These are phyloP conservation scores for Geopemphigus sp. DNA, from an alignment of 1,140 invertebrate genomes.

Conservation along the genomic window DNA sequence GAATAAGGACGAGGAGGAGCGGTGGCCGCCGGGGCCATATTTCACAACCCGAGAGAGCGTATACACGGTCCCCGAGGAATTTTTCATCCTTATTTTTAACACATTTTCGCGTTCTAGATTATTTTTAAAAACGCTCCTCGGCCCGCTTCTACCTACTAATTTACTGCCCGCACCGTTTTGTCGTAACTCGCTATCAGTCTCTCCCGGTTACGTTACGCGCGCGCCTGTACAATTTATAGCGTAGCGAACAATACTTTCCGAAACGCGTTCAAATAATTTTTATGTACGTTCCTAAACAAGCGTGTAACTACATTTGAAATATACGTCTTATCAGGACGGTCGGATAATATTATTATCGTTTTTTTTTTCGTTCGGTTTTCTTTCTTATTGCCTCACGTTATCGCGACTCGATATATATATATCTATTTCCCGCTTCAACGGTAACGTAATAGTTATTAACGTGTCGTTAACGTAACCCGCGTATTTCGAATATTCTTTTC, in stretches of 20 bases:
- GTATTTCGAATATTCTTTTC: no score
- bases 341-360: no score
- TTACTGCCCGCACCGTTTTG: conserved; percentile 8
- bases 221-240: neutral
- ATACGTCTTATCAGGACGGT: no score
- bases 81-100: conserved; percentile 42
- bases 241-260: neutral
- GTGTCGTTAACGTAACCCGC: no score
- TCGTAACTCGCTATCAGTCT: conserved; percentile 4
- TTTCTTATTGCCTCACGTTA: no score
- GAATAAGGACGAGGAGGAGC: conserved; percentile 1
- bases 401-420: no score
- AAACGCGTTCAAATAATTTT: no score
- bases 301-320: no score
- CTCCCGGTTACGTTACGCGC: neutral
- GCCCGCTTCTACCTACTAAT: neutral
- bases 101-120: conserved; percentile 45
- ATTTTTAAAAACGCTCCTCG: conserved; percentile 27
- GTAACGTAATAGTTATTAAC: no score
- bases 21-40: conserved; percentile 9
- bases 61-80: conserved; percentile 34
- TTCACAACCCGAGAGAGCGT: conserved; percentile 2
- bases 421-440: no score
- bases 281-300: no score
- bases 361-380: no score